phyloP scores from a whole-genome alignment of 2,113 vertebrate species.

The Uria lomvia region DNA sequence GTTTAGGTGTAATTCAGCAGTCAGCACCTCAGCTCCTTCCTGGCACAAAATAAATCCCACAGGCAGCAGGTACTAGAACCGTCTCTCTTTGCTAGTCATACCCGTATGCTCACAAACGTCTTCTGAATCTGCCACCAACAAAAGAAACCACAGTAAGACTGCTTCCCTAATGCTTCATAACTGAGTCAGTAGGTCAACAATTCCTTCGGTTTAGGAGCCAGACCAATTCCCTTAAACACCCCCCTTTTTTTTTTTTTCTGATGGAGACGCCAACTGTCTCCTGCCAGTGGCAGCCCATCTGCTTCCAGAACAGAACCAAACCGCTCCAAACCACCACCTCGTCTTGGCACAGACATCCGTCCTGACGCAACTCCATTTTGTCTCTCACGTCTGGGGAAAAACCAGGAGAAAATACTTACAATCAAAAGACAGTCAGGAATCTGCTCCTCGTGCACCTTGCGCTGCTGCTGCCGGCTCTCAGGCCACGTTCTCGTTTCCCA shows the following conservation, averaged over 20 bases:
- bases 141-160: conserved; percentile 72
- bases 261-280: conserved; percentile 28
- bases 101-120: background rate
- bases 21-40: conserved; percentile 14
- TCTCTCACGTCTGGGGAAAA: background rate
- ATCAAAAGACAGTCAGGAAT: background rate
- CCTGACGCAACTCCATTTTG: conserved; percentile 33
- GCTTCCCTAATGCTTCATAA: conserved; percentile 72
- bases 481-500: background rate
- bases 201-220: conserved; percentile 49
- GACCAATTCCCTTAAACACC: conserved; percentile 57
- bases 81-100: background rate
- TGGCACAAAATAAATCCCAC: conserved; percentile 2
- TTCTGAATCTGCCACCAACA: conserved; percentile 65
- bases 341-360: background rate
- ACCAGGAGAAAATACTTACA: conserved; percentile 40
- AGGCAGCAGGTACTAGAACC: background rate
- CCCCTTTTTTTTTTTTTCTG: background rate
- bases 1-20: background rate
- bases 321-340: conserved; percentile 8
- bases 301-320: conserved; percentile 23
- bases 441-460: background rate
- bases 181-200: conserved; percentile 80
- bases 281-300: background rate
- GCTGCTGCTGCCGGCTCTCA: background rate